Evolutionary conservation across 2,888 invertebrate genomes (phyloP), one percentile per base, ranked within the genome.

Genomic region (Ophion ventricosus): DNA sequence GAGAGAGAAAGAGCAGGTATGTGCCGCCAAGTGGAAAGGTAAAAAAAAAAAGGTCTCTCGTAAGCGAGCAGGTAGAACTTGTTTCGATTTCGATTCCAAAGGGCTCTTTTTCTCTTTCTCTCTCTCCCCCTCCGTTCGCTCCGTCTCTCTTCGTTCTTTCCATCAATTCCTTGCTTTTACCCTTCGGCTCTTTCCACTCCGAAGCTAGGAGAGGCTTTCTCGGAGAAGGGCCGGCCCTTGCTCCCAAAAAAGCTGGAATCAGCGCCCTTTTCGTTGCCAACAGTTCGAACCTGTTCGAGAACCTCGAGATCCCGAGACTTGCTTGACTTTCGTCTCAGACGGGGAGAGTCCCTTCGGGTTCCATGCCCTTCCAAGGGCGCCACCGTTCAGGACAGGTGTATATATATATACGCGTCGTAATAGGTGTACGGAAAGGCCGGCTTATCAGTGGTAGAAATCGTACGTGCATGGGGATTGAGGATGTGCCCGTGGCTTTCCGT

Each of bases 61-160:
- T 66, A 56, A 57, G 57, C 57, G 23, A 56, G 78, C 84, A 84
- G 84, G 84, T 84, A 84, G 81, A 84, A 84, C 84, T 81, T 81
- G 84, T 86, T 86, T 87, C 84, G 86, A 87, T 85, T 87, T 77
- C 77, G 83, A 86, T 87, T 86, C 83, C 80, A 64, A 85, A 84
- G 86, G 85, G 76, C 75, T 76, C 73, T 80, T 80, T 70, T 66
- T 66, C 63, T 26, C 79, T 64, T 54, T 78, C 82, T 56, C 29
- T 8, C 26, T 25, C 56, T 70, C 54, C n/a, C 26, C 61, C 79
- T 83, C 66, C 74, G 59, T 78, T 25, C 43, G 14, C 79, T 64
- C 78, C 69, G 73, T 83, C 81, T 35, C 26, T 20, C 35, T 29
- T 76, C 66, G 77, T 61, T 23, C 59, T 85, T 78, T 80, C 25